phyloP scores from a whole-genome alignment of 2,888 invertebrate genomes.

The Pristionchus exspectatus region DNA sequence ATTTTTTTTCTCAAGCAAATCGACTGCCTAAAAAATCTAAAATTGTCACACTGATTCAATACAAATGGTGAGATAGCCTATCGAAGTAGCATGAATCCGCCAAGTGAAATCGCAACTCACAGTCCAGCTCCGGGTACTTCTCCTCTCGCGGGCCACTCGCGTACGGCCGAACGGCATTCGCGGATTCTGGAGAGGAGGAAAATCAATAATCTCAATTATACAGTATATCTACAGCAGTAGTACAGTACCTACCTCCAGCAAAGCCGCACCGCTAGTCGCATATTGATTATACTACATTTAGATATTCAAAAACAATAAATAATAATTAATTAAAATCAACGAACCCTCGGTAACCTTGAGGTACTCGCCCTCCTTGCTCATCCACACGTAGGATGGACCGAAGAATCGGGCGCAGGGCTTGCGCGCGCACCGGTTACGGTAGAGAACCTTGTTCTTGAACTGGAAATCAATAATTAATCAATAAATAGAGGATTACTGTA shows the following conservation, averaged over 20 bases:
- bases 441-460: conserved; percentile 12
- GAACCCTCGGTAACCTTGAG: neutral
- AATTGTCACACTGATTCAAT: no score
- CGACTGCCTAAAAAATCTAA: no score
- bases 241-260: no score
- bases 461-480: neutral
- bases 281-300: no score
- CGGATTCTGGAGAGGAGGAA: neutral
- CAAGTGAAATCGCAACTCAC: conserved; percentile 12
- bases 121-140: conserved; percentile 11
- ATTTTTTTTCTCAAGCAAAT: no score
- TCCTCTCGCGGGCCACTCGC: conserved; percentile 15
- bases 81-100: neutral
- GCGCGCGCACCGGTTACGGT: conserved; percentile 19
- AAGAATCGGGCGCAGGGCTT: conserved; percentile 41
- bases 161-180: neutral
- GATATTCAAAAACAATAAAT: no score
- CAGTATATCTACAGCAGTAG: neutral
- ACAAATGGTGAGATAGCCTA: no score
- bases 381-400: conserved; percentile 16
- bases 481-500: no score
- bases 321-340: neutral
- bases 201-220: neutral
- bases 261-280: no score
- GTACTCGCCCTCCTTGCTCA: neutral